These are phyloP conservation scores for Ochotona curzoniae DNA, from an alignment of 2,113 vertebrate species.

Conservation along the genomic window DNA sequence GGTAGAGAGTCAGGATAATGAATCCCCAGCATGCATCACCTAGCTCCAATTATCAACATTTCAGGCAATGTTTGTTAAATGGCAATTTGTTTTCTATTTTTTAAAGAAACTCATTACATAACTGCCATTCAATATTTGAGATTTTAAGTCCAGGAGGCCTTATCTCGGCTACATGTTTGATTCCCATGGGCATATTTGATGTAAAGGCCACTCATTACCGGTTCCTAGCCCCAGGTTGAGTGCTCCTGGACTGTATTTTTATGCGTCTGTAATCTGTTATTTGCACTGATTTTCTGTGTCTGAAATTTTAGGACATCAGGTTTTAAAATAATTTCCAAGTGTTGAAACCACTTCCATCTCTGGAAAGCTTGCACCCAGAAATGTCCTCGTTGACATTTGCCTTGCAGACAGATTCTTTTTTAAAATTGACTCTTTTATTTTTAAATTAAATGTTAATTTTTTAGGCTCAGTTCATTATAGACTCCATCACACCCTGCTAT, in stretches of 20 bases:
- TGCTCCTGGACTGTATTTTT: background rate
- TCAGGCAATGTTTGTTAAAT: slow-evolving; percentile 50
- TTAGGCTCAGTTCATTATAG: background rate
- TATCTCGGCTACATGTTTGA: slow-evolving; percentile 7
- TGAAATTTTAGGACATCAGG: background rate
- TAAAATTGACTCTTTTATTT: slow-evolving; percentile 27
- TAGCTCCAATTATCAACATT: background rate
- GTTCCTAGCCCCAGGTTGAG: background rate
- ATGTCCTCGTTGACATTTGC: background rate
- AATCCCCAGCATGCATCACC: background rate
- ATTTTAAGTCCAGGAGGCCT: slow-evolving; percentile 55
- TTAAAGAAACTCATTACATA: slow-evolving; percentile 62
- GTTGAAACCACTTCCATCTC: background rate
- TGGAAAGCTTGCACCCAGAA: slow-evolving; percentile 20
- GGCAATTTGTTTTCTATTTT: slow-evolving; percentile 49
- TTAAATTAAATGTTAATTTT: background rate
- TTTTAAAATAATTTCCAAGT: slow-evolving; percentile 43
- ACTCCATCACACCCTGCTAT: background rate
- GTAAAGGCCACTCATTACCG: background rate
- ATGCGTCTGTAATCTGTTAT: background rate
- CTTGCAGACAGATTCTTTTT: background rate
- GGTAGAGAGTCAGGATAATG: slow-evolving; percentile 19
- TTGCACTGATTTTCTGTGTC: background rate
- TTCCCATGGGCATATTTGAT: background rate
- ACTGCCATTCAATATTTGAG: slow-evolving; percentile 45